Percentiles rank a stretch among this genome's conserved stretches.
phyloP scores from a whole-genome alignment of 2,797 vertebrate species.

The Tadarida brasiliensis region DNA sequence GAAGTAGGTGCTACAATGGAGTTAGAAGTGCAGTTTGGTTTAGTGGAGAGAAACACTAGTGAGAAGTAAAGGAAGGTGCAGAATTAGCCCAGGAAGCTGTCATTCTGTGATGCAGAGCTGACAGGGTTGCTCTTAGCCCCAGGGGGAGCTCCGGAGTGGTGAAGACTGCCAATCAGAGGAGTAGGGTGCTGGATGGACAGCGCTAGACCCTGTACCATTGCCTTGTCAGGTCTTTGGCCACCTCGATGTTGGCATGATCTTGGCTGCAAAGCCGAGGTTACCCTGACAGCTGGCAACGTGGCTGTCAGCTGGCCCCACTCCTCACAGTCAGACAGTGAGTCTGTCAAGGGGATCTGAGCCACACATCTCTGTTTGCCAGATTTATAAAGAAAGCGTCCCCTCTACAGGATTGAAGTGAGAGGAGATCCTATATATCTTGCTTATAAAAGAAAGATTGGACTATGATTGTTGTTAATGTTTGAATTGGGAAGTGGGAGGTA shows the following conservation, averaged over 20 bases:
- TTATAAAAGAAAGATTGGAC: neutral
- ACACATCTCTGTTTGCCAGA: neutral
- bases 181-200: neutral
- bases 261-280: neutral
- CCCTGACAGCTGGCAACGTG: neutral
- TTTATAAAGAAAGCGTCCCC: neutral
- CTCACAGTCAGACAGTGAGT: neutral
- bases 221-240: neutral
- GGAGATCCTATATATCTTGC: neutral
- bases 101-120: fast-evolving
- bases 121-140: neutral
- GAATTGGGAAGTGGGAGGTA: neutral
- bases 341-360: neutral
- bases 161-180: neutral
- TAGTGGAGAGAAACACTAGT: neutral
- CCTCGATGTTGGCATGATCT: neutral
- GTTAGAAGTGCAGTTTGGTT: neutral
- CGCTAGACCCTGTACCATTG: neutral
- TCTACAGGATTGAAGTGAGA: neutral
- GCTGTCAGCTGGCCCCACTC: neutral
- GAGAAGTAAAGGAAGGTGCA: neutral
- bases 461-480: neutral
- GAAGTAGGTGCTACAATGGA: neutral
- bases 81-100: neutral
- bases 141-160: neutral